Evolutionary conservation across 2,888 invertebrate genomes (phyloP).

Genomic region (Corythucha ciliata): DNA sequence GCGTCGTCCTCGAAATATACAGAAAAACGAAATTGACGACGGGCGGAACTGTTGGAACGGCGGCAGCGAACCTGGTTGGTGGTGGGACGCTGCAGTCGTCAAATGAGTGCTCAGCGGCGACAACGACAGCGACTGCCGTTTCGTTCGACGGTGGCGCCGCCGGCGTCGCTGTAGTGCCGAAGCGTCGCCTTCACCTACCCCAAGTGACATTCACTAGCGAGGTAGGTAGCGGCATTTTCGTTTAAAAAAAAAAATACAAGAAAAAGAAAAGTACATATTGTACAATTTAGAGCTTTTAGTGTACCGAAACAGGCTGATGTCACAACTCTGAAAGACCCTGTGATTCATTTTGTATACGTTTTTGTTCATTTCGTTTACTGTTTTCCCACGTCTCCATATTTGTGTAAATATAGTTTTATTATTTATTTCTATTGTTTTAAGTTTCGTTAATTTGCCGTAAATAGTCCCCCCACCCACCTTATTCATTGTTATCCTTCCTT

Average conservation of each 20-base stretch:
- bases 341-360: background rate
- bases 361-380: background rate
- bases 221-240: slow-evolving; percentile 83
- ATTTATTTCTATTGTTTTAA: no score
- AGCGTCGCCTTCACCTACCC: slow-evolving; percentile 60
- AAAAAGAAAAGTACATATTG: no score
- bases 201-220: slow-evolving; percentile 81
- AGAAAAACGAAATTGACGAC: slow-evolving; percentile 48
- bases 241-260: slow-evolving; percentile 48
- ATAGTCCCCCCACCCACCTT: no score
- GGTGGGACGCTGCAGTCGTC: slow-evolving; percentile 42
- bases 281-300: no score
- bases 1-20: slow-evolving; percentile 62
- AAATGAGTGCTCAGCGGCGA: slow-evolving; percentile 55
- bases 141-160: slow-evolving; percentile 63
- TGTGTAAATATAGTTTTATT: no score
- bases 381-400: no score
- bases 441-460: no score
- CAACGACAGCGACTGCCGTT: slow-evolving; percentile 42
- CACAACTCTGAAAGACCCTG: background rate
- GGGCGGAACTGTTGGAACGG: slow-evolving; percentile 41
- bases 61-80: slow-evolving; percentile 21
- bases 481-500: no score
- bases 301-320: no score
- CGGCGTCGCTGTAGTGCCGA: slow-evolving; percentile 41